phyloP scores from a whole-genome alignment of 2,888 invertebrate species.

The Thelaira solivaga region DNA sequence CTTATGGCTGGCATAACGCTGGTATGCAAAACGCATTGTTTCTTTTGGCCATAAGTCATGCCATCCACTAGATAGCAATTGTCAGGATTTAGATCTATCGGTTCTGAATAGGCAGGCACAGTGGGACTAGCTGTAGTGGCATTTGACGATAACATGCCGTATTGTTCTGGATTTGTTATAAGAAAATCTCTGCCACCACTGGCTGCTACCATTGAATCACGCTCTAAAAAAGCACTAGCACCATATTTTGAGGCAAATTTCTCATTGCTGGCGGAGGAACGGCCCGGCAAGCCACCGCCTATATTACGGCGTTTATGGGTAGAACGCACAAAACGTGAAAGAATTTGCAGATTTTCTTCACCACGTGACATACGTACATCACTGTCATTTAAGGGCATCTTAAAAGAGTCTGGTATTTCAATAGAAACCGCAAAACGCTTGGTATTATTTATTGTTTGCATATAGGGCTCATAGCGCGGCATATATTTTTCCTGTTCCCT shows the following conservation, averaged over 20 bases:
- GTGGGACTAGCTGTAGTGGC: constrained; percentile 67
- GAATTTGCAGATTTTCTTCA: constrained; percentile 65
- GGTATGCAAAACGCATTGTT: constrained; percentile 74
- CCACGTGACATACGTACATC: constrained; percentile 40
- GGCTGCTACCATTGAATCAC: constrained; percentile 69
- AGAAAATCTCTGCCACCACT: constrained; percentile 71
- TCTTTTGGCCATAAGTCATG: constrained; percentile 75
- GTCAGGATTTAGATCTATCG: constrained; percentile 75
- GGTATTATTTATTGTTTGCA: constrained; percentile 74
- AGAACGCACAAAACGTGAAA: constrained; percentile 71
- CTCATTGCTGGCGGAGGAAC: constrained; percentile 54
- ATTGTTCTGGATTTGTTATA: constrained; percentile 67
- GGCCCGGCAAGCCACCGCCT: constrained; percentile 65
- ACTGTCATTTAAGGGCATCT: constrained; percentile 66
- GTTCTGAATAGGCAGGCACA: constrained; percentile 71
- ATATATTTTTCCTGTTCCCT: constrained; percentile 72
- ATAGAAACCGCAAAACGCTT: constrained; percentile 74
- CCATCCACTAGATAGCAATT: constrained; percentile 75
- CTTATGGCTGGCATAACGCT: constrained; percentile 77
- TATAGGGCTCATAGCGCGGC: constrained; percentile 72
- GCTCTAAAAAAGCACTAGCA: constrained; percentile 67
- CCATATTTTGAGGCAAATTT: constrained; percentile 66
- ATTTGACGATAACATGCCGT: constrained; percentile 65
- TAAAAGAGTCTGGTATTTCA: constrained; percentile 74
- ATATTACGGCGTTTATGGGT: constrained; percentile 71